Conservation (phyloP, 92 coral and sea anemone species). For the Porites evermanni region DNA sequence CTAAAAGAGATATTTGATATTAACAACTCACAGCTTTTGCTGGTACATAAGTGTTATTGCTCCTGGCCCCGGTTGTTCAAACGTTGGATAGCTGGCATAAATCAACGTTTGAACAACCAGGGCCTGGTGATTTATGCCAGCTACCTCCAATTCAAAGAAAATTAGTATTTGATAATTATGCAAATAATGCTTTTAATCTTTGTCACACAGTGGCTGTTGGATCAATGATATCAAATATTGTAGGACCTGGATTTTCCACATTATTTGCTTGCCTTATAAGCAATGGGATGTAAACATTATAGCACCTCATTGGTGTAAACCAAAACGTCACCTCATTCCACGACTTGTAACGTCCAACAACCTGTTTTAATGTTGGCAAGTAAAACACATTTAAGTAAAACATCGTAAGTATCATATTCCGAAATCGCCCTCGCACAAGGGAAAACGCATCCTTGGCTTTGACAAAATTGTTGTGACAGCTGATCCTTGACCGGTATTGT, state of each 20-base stretch:
- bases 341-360: constrained; percentile 24
- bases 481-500: constrained; percentile 17
- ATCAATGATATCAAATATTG: background rate
- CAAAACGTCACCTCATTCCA: constrained; percentile 26
- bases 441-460: background rate
- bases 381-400: constrained; percentile 30
- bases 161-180: constrained; percentile 57
- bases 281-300: constrained; percentile 31
- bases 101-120: too few relatives aligned
- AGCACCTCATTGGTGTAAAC: constrained; percentile 24
- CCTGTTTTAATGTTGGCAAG: constrained; percentile 26
- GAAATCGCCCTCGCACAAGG: constrained; percentile 1
- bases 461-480: constrained; percentile 7
- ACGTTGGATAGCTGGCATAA: too few relatives aligned
- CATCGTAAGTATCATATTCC: constrained; percentile 9
- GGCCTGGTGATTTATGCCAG: constrained; percentile 61
- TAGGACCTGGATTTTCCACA: constrained; percentile 19
- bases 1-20: constrained; percentile 60
- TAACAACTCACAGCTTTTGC: constrained; percentile 53
- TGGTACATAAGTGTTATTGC: constrained; percentile 55
- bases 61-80: constrained; percentile 17
- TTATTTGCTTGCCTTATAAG: background rate
- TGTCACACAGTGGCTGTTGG: constrained; percentile 42
- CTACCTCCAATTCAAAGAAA: constrained; percentile 64
- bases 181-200: constrained; percentile 44